phyloP scores from a whole-genome alignment of 2,888 invertebrate genomes.

The Drosophila niveifrons region DNA sequence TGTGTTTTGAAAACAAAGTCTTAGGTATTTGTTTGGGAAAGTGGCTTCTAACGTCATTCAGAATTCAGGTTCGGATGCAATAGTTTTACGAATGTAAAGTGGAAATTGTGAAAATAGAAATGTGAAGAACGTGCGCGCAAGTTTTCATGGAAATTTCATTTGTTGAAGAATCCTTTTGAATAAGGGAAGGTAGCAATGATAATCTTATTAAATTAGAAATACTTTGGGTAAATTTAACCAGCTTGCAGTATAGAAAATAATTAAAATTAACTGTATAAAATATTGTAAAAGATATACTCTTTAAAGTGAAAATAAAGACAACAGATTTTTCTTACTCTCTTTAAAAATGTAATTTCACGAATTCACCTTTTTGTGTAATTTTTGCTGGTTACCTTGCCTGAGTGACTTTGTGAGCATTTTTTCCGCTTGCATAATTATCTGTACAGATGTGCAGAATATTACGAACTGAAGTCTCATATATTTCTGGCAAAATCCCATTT shows the following conservation, averaged over 20 bases:
- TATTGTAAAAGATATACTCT: too few relatives aligned
- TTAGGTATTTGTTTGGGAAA: neutral
- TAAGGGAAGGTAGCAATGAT: neutral
- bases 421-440: neutral
- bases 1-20: neutral
- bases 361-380: neutral
- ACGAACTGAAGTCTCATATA: slow-evolving; percentile 4
- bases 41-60: neutral
- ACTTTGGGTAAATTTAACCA: neutral
- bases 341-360: too few relatives aligned
- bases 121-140: neutral
- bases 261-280: too few relatives aligned
- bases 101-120: slow-evolving; percentile 2
- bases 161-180: neutral
- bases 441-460: neutral
- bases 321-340: too few relatives aligned
- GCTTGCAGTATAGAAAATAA: neutral
- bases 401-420: neutral
- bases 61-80: neutral
- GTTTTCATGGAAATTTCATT: neutral
- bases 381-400: neutral
- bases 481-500: slow-evolving; percentile 30
- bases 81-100: neutral
- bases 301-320: too few relatives aligned
- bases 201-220: neutral